Percentiles rank a stretch among this genome's conserved stretches.
These are phyloP conservation scores for Spilogale gracilis DNA, from an alignment of 2,113 vertebrate species.

Conservation along the genomic window DNA sequence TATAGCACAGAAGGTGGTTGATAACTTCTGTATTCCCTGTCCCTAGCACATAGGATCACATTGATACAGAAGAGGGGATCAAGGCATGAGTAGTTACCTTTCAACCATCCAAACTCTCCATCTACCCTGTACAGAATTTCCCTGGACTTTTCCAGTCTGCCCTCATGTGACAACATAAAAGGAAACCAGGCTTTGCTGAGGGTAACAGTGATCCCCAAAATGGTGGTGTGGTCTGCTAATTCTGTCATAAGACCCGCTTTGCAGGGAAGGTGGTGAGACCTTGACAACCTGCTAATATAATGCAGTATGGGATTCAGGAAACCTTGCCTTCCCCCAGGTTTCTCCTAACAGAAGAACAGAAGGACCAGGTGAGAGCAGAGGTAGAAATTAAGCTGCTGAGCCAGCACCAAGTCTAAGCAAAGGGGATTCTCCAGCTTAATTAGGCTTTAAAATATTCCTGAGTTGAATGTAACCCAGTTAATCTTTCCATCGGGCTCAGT, in stretches of 20 bases:
- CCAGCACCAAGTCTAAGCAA: background rate
- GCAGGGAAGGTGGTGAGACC: background rate
- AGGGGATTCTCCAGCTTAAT: conserved; percentile 8
- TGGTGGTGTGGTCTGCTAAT: background rate
- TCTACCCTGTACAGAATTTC: background rate
- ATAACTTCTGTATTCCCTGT: background rate
- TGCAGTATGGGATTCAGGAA: background rate
- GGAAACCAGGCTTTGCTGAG: background rate
- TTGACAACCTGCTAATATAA: background rate
- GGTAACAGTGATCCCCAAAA: background rate
- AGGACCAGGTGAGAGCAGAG: background rate
- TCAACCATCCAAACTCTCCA: background rate
- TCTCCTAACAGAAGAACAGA: background rate
- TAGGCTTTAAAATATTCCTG: background rate
- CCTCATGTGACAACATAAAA: background rate
- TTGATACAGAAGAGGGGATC: background rate
- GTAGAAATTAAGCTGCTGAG: background rate
- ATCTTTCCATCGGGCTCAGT: background rate
- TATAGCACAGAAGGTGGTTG: background rate
- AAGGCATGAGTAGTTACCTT: background rate
- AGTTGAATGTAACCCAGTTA: background rate
- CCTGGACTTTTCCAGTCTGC: background rate
- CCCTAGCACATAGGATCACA: background rate
- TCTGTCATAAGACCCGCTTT: background rate
- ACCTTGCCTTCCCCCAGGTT: background rate